Evolutionary conservation across 2,113 vertebrate species (phyloP), one percentile per base, ranked within the genome.

Genomic region (Jacana jacana): DNA sequence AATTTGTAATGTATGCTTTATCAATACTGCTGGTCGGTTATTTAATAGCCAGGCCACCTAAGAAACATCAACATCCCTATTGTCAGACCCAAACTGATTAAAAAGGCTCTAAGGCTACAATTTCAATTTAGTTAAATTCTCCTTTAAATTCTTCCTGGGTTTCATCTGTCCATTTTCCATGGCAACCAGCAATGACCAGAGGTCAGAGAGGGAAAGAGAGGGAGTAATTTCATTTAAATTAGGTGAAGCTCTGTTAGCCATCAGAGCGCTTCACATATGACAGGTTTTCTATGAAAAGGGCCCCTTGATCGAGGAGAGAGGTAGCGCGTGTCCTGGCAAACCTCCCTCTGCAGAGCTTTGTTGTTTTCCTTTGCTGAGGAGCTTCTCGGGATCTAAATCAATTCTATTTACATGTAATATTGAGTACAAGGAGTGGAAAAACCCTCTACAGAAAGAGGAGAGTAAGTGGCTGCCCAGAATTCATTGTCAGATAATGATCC

Each of bases 101-200:
- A 81, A 81, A 52, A 48, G 23, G 58, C 75, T 79, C 57, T 78
- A 52, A 63, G 83, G 52, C 46, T 81, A 19, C n/a, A 39, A 4
- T 75, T 88, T 58, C 63, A 42, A 20, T 86, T 78, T 54, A 39
- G 46, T 75, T 46, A 86, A 80, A 42, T 49, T 93, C 81, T 84
- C 65, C 79, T 86, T 90, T 95, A 83, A 58, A 65, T 65, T 63
- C 33, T 88, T 77, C 42, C 83, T 86, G 72, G 7, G 46, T 89
- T 96, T 93, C 35, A 37, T 90, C 58, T 85, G 87, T 68, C 83
- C 37, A 0, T 90, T 95, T 93, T 73, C 90, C 88, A 89, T 80
- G 83, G 76, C 91, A 96, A 92, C 83, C 77, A 79, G 49, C 65
- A 69, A 72, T 73, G 66, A 55, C 39, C 76, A 71, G 85, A 83